These are phyloP conservation scores for Gonocerus acuteangulatus DNA, from an alignment of 2,888 invertebrate genomes.

Conservation along the genomic window DNA sequence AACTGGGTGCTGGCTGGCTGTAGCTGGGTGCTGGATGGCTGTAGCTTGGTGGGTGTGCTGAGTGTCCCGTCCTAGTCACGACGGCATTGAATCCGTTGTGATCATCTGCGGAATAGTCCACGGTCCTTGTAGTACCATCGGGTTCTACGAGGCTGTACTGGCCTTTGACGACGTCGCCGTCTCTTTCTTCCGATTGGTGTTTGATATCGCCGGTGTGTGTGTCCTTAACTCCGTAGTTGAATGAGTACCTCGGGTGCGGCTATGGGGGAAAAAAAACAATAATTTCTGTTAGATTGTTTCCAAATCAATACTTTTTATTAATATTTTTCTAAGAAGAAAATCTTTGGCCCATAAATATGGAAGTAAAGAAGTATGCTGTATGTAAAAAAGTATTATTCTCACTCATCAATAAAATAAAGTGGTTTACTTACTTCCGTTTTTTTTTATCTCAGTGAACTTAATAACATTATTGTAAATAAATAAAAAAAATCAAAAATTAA, in stretches of 20 bases:
- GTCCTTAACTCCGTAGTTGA: constrained; percentile 69
- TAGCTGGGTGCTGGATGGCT: background rate
- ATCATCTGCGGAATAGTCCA: constrained; percentile 65
- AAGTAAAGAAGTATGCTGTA: too few species aligned
- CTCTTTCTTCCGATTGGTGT: constrained; percentile 61
- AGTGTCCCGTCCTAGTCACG: constrained; percentile 43
- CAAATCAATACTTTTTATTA: too few species aligned
- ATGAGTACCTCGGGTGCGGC: constrained; percentile 68
- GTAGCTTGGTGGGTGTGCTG: constrained; percentile 27
- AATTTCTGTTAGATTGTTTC: too few species aligned
- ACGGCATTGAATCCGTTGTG: constrained; percentile 63
- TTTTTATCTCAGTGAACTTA: too few species aligned
- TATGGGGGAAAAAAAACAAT: constrained; percentile 39
- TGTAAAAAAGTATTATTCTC: too few species aligned
- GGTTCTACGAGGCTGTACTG: constrained; percentile 57
- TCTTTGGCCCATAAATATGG: too few species aligned
- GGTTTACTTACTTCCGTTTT: too few species aligned
- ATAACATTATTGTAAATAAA: too few species aligned
- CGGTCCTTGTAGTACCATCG: constrained; percentile 63
- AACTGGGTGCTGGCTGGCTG: background rate
- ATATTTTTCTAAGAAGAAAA: too few species aligned
- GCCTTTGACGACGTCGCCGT: constrained; percentile 65
- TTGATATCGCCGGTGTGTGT: constrained; percentile 64
- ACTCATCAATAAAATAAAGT: too few species aligned
- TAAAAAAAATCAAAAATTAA: too few species aligned